Evolutionary conservation across 2,113 vertebrate species (phyloP), one percentile per base, ranked within the genome.

Genomic region (Corythornis cristatus): DNA sequence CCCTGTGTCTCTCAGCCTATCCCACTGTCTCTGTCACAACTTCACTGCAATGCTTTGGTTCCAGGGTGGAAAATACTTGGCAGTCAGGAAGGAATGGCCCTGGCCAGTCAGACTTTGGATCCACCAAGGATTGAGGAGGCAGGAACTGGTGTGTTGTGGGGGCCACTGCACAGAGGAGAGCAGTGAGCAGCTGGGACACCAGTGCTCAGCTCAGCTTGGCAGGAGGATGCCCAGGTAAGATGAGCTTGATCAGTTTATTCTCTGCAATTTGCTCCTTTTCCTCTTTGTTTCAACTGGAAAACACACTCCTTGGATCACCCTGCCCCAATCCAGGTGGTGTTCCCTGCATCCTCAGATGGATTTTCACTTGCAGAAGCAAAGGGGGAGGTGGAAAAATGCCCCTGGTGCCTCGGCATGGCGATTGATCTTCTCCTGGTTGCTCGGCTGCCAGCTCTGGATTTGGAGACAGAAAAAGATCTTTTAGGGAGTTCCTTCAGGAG

Each of bases 391-490:
- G 68, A 89, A 84, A 80, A 65, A 70, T 93, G 70, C 29, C 73
- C 43, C 60, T 75, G 31, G 66, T n/a, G 53, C 5, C 1, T 71
- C 21, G 33, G 20, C 15, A 40, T 25, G 25, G 21, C 3, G 72
- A 93, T 46, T 64, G 82, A 90, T 12, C 80, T 86, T 93, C 75
- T 90, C 78, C 31, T 57, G 94, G 85, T 58, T 76, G 76, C 80
- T 86, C 40, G 9, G 17, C 48, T 64, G 65, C 83, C 83, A 81
- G 84, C 18, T 65, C 83, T 82, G 90, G 79, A 29, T 96, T 84
- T 94, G 93, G 88, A 95, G 96, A 96, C 46, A 86, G 84, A 66
- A 95, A 94, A 68, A 37, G 37, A 81, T 61, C 40, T 84, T 95
- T 81, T 71, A 37, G 65, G 68, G 65, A 88, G 76, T 46, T 66